phyloP scores from a whole-genome alignment of 2,888 invertebrate species.

The Notocelia uddmanniana region DNA sequence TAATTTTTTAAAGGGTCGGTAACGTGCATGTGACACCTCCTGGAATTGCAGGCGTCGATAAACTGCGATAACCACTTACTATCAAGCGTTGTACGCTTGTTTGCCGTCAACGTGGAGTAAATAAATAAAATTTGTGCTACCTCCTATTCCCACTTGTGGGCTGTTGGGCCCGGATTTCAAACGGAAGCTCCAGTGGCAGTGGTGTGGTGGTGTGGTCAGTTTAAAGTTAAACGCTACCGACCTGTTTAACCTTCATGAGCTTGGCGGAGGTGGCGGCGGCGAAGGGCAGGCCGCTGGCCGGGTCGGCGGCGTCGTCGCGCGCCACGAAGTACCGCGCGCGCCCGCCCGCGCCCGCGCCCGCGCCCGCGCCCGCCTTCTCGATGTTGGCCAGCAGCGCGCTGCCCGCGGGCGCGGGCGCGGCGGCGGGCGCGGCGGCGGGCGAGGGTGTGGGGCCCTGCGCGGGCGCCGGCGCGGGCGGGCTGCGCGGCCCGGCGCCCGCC shows the following conservation, averaged over 20 bases:
- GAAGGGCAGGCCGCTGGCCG: conserved; percentile 85
- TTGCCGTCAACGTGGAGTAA: no score
- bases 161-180: no score
- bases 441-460: conserved; percentile 63
- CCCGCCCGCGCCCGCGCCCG: conserved; percentile 65
- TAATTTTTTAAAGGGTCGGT: no score
- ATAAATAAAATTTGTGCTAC: no score
- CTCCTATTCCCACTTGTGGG: no score
- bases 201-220: no score
- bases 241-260: conserved; percentile 86
- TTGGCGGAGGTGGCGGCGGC: conserved; percentile 87
- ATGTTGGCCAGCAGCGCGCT: conserved; percentile 73
- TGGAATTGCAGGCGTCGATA: no score
- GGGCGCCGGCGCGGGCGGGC: conserved; percentile 59
- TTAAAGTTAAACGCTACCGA: conserved; percentile 57
- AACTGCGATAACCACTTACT: no score
- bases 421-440: conserved; percentile 65
- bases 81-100: no score
- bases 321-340: conserved; percentile 85
- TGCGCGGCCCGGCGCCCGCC: conserved; percentile 56
- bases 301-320: conserved; percentile 84
- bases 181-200: no score
- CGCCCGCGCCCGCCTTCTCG: conserved; percentile 68
- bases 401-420: conserved; percentile 68
- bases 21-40: no score